phyloP scores from a whole-genome alignment of 2,797 vertebrate species.

The Erethizon dorsatum region DNA sequence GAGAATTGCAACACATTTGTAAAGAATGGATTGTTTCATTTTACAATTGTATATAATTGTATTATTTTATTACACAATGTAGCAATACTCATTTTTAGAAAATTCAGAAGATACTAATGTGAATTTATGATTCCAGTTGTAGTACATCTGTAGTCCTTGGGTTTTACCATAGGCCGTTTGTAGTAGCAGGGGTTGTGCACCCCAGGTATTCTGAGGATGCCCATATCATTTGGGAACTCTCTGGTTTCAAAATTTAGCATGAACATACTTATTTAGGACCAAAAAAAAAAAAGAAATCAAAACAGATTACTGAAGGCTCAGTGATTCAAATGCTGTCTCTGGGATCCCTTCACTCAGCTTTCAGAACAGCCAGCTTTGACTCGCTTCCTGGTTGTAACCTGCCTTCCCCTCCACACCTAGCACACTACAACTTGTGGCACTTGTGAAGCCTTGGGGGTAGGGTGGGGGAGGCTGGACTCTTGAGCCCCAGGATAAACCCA shows the following conservation, averaged over 20 bases:
- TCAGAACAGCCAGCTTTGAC: not conserved
- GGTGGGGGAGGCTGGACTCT: not conserved
- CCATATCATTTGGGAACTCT: not conserved
- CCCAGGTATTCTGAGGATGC: not conserved
- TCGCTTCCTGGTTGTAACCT: not conserved
- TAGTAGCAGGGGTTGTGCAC: not conserved
- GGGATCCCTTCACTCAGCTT: not conserved
- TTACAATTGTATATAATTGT: constrained; percentile 2
- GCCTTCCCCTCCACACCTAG: not conserved
- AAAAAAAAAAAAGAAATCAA: not conserved
- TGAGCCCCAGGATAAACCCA: not conserved
- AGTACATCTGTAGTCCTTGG: not conserved
- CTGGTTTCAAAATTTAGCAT: constrained; percentile 1
- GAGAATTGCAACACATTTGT: not conserved
- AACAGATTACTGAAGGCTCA: not conserved
- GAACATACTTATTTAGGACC: not conserved
- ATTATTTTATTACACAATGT: constrained; percentile 35
- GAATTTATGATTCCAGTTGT: constrained; percentile 10
- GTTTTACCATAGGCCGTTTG: not conserved
- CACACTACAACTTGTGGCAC: not conserved
- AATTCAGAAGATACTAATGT: constrained; percentile 10
- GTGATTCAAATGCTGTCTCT: not conserved
- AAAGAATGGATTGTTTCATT: not conserved
- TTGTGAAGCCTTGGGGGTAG: not conserved
- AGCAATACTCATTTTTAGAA: constrained; percentile 32